Evolutionary conservation across 2,888 invertebrate genomes (phyloP).

Genomic region (Pterostichus madidus): DNA sequence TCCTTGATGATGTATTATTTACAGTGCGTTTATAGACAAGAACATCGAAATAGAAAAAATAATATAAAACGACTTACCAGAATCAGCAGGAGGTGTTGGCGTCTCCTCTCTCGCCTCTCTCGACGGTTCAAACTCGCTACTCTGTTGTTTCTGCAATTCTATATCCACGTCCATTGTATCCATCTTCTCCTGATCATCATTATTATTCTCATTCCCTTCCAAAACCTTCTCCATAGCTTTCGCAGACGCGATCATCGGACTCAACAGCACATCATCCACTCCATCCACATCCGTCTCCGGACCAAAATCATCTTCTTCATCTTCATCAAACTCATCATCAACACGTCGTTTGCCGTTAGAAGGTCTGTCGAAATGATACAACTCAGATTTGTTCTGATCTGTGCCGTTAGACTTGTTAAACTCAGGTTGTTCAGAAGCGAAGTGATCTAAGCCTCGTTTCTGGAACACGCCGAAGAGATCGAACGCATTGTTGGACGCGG

Average conservation of each 20-base stretch:
- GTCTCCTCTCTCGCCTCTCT: constrained; percentile 77
- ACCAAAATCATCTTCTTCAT: constrained; percentile 84
- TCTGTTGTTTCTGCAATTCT: constrained; percentile 72
- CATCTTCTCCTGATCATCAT: constrained; percentile 73
- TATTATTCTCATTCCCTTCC: constrained; percentile 71
- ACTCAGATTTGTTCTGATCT: constrained; percentile 69
- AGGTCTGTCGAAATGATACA: constrained; percentile 56
- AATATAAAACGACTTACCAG: constrained; percentile 76
- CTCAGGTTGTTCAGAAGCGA: constrained; percentile 9
- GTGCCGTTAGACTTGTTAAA: constrained; percentile 67
- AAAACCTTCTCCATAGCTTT: constrained; percentile 50
- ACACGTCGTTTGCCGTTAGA: constrained; percentile 72
- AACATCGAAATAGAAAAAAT: not conserved
- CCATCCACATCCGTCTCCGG: constrained; percentile 89
- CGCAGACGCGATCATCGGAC: constrained; percentile 68
- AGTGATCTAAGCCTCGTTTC: constrained; percentile 17
- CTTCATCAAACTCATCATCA: constrained; percentile 78
- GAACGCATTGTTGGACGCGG: constrained; percentile 69
- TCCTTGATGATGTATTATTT: no score
- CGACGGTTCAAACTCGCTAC: constrained; percentile 71
- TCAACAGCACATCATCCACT: constrained; percentile 78
- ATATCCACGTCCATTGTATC: constrained; percentile 72
- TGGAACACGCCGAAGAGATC: constrained; percentile 59
- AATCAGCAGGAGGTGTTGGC: constrained; percentile 81
- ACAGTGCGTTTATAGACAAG: no score